These are phyloP conservation scores for Poliocrania exsul DNA, from an alignment of 2,797 vertebrate genomes.

Conservation along the genomic window DNA sequence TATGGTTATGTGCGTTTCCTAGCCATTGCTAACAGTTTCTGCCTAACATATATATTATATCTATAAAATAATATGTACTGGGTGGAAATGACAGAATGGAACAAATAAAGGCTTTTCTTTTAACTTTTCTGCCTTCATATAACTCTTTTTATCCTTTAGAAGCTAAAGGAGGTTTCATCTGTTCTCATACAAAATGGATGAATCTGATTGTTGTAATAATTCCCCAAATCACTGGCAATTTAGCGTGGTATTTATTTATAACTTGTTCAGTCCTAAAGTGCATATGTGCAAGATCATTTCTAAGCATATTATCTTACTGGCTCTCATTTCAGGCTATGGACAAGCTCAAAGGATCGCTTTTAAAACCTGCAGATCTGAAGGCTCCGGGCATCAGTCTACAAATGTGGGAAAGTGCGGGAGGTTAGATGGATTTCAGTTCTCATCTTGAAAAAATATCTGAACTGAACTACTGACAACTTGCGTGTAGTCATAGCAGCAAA, in stretches of 20 bases:
- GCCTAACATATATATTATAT: too few relatives aligned
- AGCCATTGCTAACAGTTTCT: neutral
- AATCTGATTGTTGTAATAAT: neutral
- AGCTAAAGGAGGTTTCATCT: neutral
- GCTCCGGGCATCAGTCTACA: neutral
- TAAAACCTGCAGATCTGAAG: neutral
- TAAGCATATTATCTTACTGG: neutral
- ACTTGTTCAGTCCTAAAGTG: neutral
- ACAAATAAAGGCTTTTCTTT: neutral
- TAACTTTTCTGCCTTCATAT: neutral
- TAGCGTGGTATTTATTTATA: neutral
- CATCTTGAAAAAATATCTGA: neutral
- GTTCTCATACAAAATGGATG: neutral
- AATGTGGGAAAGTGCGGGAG: neutral
- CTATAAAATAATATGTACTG: neutral
- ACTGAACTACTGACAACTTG: neutral
- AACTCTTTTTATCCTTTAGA: neutral
- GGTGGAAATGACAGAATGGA: neutral
- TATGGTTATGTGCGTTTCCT: neutral
- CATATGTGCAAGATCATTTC: fast-evolving
- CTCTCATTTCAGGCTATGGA: neutral
- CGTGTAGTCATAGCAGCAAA: neutral
- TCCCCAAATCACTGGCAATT: neutral
- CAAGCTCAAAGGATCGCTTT: neutral
- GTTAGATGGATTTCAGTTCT: neutral